phyloP scores from a whole-genome alignment of 2,888 invertebrate species.

The Amiota minor region DNA sequence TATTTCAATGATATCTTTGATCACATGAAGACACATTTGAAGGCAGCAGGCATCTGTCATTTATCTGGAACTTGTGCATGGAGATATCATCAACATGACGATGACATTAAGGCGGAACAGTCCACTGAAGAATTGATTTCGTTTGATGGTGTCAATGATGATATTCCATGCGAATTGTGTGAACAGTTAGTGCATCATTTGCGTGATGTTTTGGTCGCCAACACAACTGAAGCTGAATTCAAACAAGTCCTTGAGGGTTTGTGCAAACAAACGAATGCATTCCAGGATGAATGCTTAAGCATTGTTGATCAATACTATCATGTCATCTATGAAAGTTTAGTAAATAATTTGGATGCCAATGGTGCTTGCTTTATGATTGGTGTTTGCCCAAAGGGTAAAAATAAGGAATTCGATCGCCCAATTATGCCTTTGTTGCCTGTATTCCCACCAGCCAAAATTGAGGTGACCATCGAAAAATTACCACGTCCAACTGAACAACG shows the following conservation, averaged over 20 bases:
- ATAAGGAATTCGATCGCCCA: slow-evolving; percentile 62
- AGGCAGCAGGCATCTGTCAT: slow-evolving; percentile 81
- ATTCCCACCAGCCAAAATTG: slow-evolving; percentile 73
- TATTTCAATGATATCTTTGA: slow-evolving; percentile 83
- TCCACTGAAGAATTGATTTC: slow-evolving; percentile 74
- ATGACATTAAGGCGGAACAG: slow-evolving; percentile 66
- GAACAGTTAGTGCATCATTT: slow-evolving; percentile 86
- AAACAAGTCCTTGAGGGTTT: slow-evolving; percentile 83
- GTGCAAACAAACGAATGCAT: slow-evolving; percentile 85
- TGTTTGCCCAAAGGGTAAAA: slow-evolving; percentile 67
- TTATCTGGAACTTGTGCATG: slow-evolving; percentile 83
- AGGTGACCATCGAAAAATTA: slow-evolving; percentile 64
- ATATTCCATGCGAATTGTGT: slow-evolving; percentile 89
- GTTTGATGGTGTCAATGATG: slow-evolving; percentile 74
- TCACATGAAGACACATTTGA: slow-evolving; percentile 78
- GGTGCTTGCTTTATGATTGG: slow-evolving; percentile 81
- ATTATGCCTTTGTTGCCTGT: slow-evolving; percentile 79
- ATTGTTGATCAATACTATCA: slow-evolving; percentile 87
- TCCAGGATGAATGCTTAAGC: slow-evolving; percentile 82
- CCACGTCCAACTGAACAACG: slow-evolving; percentile 56
- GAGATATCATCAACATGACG: slow-evolving; percentile 78
- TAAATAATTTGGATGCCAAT: slow-evolving; percentile 80
- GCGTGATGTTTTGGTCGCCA: slow-evolving; percentile 85
- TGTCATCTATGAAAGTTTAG: slow-evolving; percentile 81
- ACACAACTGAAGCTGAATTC: slow-evolving; percentile 89